These are phyloP conservation scores for Nasonia oneida DNA, from an alignment of 2,888 invertebrate species.

Conservation along the genomic window DNA sequence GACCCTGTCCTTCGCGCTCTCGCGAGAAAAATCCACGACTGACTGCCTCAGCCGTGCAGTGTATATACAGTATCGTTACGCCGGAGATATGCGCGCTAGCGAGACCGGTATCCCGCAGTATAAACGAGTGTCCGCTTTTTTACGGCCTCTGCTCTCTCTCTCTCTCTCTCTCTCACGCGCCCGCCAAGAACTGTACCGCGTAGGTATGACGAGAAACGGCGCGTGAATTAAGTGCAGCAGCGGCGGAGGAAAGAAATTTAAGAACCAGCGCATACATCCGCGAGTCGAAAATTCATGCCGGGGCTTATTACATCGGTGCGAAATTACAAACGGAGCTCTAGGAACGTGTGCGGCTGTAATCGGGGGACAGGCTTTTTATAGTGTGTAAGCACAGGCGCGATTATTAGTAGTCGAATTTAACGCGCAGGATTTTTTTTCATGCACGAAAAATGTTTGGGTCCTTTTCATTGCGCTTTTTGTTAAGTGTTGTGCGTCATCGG, in stretches of 20 bases:
- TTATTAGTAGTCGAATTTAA: not conserved
- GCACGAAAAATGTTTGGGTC: not conserved
- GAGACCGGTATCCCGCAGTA: not conserved
- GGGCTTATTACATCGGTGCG: not conserved
- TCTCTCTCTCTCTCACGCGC: not conserved
- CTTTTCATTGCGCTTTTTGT: not conserved
- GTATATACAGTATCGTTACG: not conserved
- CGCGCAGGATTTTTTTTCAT: not conserved
- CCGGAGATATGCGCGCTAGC: not conserved
- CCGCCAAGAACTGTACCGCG: not conserved
- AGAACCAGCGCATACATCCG: no score
- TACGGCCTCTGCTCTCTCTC: conserved; percentile 9
- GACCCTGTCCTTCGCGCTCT: not conserved
- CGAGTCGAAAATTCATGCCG: not conserved
- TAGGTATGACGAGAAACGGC: not conserved
- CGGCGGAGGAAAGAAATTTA: not conserved
- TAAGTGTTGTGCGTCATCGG: no score
- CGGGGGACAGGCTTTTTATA: not conserved
- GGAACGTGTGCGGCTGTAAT: not conserved
- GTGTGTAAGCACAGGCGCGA: not conserved
- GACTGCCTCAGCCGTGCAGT: not conserved
- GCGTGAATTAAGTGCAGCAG: not conserved
- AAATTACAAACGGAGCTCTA: not conserved
- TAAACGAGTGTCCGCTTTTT: not conserved
- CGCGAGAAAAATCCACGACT: not conserved